phyloP scores from a whole-genome alignment of 1,140 invertebrate genomes.

The Propsilocerus akamusi region DNA sequence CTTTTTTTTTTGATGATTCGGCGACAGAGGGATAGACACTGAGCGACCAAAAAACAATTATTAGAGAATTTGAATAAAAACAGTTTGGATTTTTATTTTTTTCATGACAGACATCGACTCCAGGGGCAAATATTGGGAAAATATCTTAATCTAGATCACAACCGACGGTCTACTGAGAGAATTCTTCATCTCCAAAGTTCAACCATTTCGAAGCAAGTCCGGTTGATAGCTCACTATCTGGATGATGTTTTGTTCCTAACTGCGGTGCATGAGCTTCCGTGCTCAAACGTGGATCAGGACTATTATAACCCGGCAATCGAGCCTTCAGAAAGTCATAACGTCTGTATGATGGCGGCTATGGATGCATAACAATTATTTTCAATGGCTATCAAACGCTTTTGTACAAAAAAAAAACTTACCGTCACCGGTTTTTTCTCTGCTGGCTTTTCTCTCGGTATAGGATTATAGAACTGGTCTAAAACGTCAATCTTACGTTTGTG shows the following conservation, averaged over 20 bases:
- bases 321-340: neutral
- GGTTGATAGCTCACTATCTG: neutral
- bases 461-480: neutral
- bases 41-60: no score
- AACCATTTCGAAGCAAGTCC: neutral
- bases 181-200: neutral
- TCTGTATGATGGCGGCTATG: neutral
- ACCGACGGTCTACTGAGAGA: no score
- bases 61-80: no score
- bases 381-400: no score
- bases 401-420: no score
- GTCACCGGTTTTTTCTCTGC: neutral
- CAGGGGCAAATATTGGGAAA: no score
- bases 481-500: neutral
- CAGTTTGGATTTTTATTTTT: no score
- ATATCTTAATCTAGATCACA: no score
- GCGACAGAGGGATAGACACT: no score
- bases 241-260: no score
- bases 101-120: no score
- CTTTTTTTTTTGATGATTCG: no score
- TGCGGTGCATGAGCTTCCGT: neutral
- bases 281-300: neutral
- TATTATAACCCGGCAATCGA: neutral
- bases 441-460: neutral
- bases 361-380: neutral